Percentiles rank a stretch among this genome's conserved stretches.
phyloP scores from a whole-genome alignment of 2,797 vertebrate species.

The Chelon auratus region DNA sequence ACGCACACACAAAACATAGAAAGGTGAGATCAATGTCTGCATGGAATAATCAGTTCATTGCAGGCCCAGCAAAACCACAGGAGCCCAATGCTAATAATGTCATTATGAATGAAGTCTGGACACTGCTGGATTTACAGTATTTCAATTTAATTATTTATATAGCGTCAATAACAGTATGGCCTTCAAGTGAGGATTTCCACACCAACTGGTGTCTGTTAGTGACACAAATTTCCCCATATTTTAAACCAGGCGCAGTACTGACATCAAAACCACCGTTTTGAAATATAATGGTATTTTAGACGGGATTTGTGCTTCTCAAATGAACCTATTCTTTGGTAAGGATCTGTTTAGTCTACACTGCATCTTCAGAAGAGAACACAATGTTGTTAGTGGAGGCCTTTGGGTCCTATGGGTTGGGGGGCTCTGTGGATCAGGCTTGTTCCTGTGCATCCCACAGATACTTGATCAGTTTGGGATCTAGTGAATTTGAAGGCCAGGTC shows the following conservation, averaged over 20 bases:
- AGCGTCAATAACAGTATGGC: not conserved
- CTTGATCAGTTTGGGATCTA: too few relatives aligned
- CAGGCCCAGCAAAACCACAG: slow-evolving; percentile 72
- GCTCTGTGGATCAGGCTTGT: too few relatives aligned
- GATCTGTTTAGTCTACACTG: not conserved
- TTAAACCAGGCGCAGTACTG: slow-evolving; percentile 1
- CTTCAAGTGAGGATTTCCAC: slow-evolving; percentile 24
- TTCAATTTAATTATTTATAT: too few relatives aligned
- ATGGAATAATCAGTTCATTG: slow-evolving; percentile 77
- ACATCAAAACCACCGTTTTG: not conserved
- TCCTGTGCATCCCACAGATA: too few relatives aligned
- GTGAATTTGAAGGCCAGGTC: too few relatives aligned
- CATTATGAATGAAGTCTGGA: slow-evolving; percentile 68
- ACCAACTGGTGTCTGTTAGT: slow-evolving; percentile 26
- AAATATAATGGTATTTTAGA: not conserved
- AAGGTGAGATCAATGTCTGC: slow-evolving; percentile 77
- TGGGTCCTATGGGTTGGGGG: too few relatives aligned
- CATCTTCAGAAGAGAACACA: too few relatives aligned
- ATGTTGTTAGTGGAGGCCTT: too few relatives aligned
- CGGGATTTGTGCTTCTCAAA: not conserved
- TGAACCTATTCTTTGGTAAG: not conserved
- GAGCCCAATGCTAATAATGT: slow-evolving; percentile 76
- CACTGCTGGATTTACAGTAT: slow-evolving; percentile 48
- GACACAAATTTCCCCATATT: slow-evolving; percentile 17
- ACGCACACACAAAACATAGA: slow-evolving; percentile 38